These are phyloP conservation scores for Drosophila affinis DNA, from an alignment of 2,888 invertebrate species.

Conservation along the genomic window DNA sequence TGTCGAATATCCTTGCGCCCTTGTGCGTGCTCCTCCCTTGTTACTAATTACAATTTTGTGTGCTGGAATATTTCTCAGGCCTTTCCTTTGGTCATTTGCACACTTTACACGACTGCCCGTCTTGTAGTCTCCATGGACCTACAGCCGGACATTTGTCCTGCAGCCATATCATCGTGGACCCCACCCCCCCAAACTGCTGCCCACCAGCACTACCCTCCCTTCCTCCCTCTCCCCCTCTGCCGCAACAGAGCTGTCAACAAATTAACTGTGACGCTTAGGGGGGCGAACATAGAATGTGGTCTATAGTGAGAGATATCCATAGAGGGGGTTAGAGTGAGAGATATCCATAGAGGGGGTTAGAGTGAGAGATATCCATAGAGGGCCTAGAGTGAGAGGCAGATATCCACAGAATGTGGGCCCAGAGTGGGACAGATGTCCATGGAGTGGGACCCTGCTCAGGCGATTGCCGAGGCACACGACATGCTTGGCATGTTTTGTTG, in stretches of 20 bases:
- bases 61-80: slow-evolving; percentile 44
- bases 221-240: neutral
- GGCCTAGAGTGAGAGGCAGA: too few relatives aligned
- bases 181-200: slow-evolving; percentile 1
- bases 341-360: neutral
- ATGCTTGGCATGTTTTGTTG: slow-evolving; percentile 56
- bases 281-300: slow-evolving; percentile 2
- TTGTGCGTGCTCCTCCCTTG: neutral
- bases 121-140: slow-evolving; percentile 68
- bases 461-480: slow-evolving; percentile 33
- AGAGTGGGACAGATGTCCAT: too few relatives aligned
- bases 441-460: neutral
- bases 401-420: neutral
- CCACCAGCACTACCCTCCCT: too few relatives aligned
- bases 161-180: slow-evolving; percentile 20
- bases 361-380: too few relatives aligned
- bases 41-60: slow-evolving; percentile 68
- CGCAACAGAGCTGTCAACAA: slow-evolving; percentile 74
- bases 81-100: slow-evolving; percentile 53
- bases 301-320: slow-evolving; percentile 4
- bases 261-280: slow-evolving; percentile 70
- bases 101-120: slow-evolving; percentile 46
- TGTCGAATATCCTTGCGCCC: slow-evolving; percentile 10
- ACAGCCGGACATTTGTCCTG: slow-evolving; percentile 39
- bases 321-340: neutral